Percentiles rank a stretch among this genome's conserved stretches.
Conservation (phyloP, 2,113 vertebrate genomes). For the Amazona vittata region DNA sequence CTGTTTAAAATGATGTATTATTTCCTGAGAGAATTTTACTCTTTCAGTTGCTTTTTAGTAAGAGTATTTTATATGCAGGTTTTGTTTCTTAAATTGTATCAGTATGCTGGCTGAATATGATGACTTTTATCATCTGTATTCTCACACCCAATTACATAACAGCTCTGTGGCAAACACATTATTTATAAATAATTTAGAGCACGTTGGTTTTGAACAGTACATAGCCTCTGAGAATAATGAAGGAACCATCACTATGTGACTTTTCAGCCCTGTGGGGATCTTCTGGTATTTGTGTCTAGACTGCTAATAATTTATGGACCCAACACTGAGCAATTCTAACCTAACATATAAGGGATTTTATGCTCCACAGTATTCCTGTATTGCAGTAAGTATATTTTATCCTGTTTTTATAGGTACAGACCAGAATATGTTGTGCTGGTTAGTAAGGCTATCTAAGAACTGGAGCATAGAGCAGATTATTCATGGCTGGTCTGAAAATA, state of each 20-base stretch:
- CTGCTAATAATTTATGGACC: neutral
- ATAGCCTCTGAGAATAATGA: neutral
- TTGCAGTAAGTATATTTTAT: neutral
- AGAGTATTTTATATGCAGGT: neutral
- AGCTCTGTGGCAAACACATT: neutral
- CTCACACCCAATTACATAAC: neutral
- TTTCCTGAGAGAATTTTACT: neutral
- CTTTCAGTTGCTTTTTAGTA: neutral
- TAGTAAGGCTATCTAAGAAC: neutral
- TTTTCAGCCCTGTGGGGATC: neutral
- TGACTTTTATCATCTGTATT: neutral
- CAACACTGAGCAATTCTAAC: neutral
- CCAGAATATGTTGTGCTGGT: neutral
- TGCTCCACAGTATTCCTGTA: neutral
- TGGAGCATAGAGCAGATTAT: neutral
- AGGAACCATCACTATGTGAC: neutral
- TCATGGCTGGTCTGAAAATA: neutral
- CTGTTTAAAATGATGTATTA: neutral
- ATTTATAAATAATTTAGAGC: conserved; percentile 23
- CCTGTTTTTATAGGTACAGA: neutral
- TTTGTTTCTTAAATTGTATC: neutral
- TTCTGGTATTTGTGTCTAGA: conserved; percentile 1
- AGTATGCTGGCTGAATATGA: neutral
- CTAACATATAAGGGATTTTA: neutral
- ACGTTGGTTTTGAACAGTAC: neutral